Base-by-base conservation (phyloP, 2,113 vertebrate species). In the Callipepla californica region DNA sequence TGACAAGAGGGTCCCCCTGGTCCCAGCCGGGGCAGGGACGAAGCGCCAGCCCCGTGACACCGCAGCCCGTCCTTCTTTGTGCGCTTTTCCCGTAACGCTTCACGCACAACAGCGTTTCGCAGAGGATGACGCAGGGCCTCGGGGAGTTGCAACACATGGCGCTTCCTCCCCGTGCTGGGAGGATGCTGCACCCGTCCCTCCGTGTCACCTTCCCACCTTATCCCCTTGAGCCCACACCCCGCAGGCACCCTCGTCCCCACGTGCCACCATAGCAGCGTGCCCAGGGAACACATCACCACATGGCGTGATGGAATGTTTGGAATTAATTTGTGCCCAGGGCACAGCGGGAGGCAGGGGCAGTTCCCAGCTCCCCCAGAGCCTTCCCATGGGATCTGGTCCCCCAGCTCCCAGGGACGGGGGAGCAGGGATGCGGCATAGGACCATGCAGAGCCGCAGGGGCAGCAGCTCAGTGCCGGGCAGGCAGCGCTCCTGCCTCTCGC, bases 91-190 rank as follows among this genome's bases (percentile, higher is more conserved):
- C 26, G 9, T 28, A 38, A 26, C 20, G 9, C 67, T 28, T 18
- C 34, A 20, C 26, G 26, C 17, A 7, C 40, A 42, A 30, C 8
- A 69, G 69, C 81, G 59, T 83, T 95, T 76, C 2, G 7, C 17
- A 2, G 74, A 80, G 70, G 84, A 95, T 96, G 96, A 94, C 90
- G 93, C 93, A 95, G 94, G 53, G 89, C 92, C 94, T 70, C 1
- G 7, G 78, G 92, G 96, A 95, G 78, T 89, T 91, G 96, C 50
- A 68, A 91, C 94, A 92, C 95, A 91, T 81, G 13, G 47, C 8
- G 16, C 67, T 51, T 70, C 67, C 67, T 69, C 95, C 68, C 91
- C 53, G 45, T 13, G 94, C 61, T 11, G 11, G 55, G 55, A 58
- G 55, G 36, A 63, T 63, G 61, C 61, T 63, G 36, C 16, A 11